These are phyloP conservation scores for rabbit (Oryctolagus cuniculus) DNA, from an alignment of 2,113 vertebrate species.

Conservation along the genomic window mOryCun1.1 NC_091432.1:225201001-225201500, in stretches of 20 bases:
- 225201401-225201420: background rate
- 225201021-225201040: background rate
- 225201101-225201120: background rate
- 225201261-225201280: background rate
- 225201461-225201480: background rate
- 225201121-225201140: background rate
- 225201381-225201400: background rate
- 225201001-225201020: background rate
- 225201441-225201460: background rate
- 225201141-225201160: background rate
- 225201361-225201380: background rate
- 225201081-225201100: background rate
- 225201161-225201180: background rate
- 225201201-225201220: background rate
- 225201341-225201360: background rate
- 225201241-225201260: background rate
- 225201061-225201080: background rate
- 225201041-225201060: conserved; percentile 41
- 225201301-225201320: background rate
- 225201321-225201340: background rate
- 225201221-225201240: background rate
- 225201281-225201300: background rate
- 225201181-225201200: background rate
- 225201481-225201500: background rate
- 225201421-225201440: background rate